Conservation (phyloP, 2,113 vertebrate genomes). For the Diphyllodes magnificus region DNA sequence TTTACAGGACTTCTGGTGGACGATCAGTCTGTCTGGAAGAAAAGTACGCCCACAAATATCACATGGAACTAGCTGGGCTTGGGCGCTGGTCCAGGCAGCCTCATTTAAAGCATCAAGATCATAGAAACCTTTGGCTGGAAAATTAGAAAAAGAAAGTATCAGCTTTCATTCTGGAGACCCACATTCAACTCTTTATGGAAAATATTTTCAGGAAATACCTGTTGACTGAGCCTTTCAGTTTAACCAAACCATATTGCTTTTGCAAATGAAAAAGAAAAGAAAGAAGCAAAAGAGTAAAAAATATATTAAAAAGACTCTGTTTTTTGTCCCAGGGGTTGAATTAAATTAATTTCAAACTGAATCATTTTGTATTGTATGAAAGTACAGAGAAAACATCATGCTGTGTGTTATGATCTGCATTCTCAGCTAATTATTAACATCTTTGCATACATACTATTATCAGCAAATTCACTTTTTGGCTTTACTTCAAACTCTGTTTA, state of each 20-base stretch:
- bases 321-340: constrained; percentile 59
- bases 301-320: neutral
- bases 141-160: constrained; percentile 65
- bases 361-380: constrained; percentile 34
- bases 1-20: constrained; percentile 79
- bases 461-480: constrained; percentile 56
- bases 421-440: constrained; percentile 73
- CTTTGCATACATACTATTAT: constrained; percentile 57
- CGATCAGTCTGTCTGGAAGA: constrained; percentile 77
- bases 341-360: constrained; percentile 61
- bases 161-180: constrained; percentile 69
- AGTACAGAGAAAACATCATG: constrained; percentile 31
- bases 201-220: constrained; percentile 81
- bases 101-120: constrained; percentile 78
- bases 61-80: constrained; percentile 78
- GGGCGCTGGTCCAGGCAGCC: constrained; percentile 76
- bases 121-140: constrained; percentile 79
- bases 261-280: constrained; percentile 34
- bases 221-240: constrained; percentile 73
- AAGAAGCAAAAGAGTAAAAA: constrained; percentile 18
- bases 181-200: constrained; percentile 68
- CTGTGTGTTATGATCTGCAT: constrained; percentile 47
- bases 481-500: constrained; percentile 54
- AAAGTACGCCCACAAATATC: constrained; percentile 77
- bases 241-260: constrained; percentile 68